These are phyloP conservation scores for Heterocephalus glaber DNA, from an alignment of 2,113 vertebrate genomes.

Conservation along the genomic window DNA sequence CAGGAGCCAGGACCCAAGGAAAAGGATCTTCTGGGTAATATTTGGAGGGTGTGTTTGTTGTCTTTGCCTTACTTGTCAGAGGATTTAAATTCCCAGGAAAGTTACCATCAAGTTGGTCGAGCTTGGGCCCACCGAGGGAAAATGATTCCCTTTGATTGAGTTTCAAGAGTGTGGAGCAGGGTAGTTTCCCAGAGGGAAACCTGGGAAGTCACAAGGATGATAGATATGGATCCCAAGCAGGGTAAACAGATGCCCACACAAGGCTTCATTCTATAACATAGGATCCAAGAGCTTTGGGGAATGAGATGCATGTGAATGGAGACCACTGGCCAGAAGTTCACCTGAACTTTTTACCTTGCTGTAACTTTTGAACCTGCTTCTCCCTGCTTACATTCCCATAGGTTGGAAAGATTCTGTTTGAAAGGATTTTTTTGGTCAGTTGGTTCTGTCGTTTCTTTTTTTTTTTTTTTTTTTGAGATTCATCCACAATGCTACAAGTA, in stretches of 20 bases:
- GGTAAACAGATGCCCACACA: not conserved
- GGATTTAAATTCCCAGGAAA: slow-evolving; percentile 1
- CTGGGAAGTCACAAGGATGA: not conserved
- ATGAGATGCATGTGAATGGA: not conserved
- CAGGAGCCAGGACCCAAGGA: not conserved
- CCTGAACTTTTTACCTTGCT: not conserved
- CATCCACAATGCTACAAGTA: too few species aligned
- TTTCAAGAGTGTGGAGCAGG: not conserved
- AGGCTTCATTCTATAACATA: not conserved
- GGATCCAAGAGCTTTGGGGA: not conserved
- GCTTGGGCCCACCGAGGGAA: not conserved
- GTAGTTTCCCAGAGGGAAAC: not conserved
- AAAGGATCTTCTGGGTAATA: not conserved
- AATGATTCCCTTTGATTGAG: not conserved
- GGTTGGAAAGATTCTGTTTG: not conserved
- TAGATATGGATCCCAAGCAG: not conserved
- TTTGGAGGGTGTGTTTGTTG: not conserved
- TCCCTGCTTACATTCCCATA: not conserved
- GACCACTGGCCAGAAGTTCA: not conserved
- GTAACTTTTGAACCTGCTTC: not conserved
- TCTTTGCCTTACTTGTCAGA: not conserved
- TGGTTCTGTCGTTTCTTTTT: not conserved
- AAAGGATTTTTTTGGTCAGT: not conserved
- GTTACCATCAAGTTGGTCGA: not conserved
- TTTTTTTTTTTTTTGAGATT: too few species aligned